Percentiles rank a stretch among this genome's conserved stretches.
Evolutionary conservation across 2,113 vertebrate genomes (phyloP).

Genomic region (Motacilla alba): DNA sequence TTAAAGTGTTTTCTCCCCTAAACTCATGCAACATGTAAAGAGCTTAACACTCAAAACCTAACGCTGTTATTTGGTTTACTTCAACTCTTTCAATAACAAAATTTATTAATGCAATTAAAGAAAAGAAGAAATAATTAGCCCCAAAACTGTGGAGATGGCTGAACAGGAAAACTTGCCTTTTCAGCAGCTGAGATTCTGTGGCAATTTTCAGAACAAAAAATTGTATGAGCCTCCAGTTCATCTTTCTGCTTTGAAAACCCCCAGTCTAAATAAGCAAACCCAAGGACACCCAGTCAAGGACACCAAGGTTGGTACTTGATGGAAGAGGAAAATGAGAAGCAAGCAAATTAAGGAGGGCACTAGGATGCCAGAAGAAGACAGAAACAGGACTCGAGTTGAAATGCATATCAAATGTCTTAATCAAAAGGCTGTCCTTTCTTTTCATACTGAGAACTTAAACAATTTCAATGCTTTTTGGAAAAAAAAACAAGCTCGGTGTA

Average conservation of each 20-base stretch:
- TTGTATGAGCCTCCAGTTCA: not conserved
- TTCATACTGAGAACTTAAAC: not conserved
- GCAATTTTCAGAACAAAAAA: not conserved
- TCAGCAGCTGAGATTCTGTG: not conserved
- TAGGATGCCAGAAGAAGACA: not conserved
- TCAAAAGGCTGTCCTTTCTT: not conserved
- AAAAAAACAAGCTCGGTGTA: not conserved
- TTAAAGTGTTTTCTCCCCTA: not conserved
- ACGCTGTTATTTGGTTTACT: not conserved
- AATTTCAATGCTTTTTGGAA: not conserved
- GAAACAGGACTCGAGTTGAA: not conserved
- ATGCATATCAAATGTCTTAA: not conserved
- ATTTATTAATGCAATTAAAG: not conserved
- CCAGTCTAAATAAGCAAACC: not conserved
- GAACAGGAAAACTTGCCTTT: not conserved
- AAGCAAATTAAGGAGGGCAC: not conserved
- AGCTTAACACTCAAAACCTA: not conserved
- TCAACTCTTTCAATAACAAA: not conserved
- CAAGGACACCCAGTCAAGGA: not conserved
- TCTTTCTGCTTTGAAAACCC: not conserved
- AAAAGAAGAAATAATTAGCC: not conserved
- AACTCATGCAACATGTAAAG: not conserved
- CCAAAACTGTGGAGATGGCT: not conserved
- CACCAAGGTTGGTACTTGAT: not conserved
- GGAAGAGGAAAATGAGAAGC: not conserved